Conservation (phyloP, 2,797 vertebrate species). For the Pampus argenteus region DNA sequence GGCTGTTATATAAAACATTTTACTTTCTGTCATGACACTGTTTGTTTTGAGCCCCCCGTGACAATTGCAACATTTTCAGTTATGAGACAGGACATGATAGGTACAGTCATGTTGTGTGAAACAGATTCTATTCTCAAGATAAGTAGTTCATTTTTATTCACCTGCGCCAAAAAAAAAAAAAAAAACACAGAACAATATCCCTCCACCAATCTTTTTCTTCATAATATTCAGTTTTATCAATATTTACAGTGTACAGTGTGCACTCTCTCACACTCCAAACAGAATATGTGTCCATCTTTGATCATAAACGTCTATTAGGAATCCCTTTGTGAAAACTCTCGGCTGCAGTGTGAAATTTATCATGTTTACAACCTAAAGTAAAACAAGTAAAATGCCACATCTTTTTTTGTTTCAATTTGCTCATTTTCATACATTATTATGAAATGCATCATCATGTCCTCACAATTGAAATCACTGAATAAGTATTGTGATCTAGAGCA, state of each 20-base stretch:
- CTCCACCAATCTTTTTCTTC: conserved; percentile 15
- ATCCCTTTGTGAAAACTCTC: conserved; percentile 13
- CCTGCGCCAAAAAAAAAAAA: conserved; percentile 39
- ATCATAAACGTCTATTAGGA: background rate
- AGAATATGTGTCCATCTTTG: background rate
- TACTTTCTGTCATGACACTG: conserved; percentile 27
- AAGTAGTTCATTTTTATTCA: conserved; percentile 29
- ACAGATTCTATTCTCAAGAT: conserved; percentile 20
- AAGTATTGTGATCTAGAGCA: background rate
- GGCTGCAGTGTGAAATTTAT: background rate
- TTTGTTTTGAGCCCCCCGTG: conserved; percentile 5
- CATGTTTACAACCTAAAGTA: background rate
- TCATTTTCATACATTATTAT: background rate
- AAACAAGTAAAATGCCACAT: no score
- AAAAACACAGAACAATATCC: conserved; percentile 38
- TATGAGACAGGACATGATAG: conserved; percentile 14
- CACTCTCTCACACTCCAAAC: conserved; percentile 5
- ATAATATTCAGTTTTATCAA: conserved; percentile 31
- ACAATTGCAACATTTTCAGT: conserved; percentile 26
- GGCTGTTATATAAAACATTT: conserved; percentile 44
- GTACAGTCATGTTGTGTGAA: conserved; percentile 41
- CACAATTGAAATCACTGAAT: background rate
- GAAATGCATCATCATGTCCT: conserved; percentile 10
- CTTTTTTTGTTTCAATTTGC: background rate
- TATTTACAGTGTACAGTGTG: conserved; percentile 48